phyloP scores from a whole-genome alignment of 2,797 vertebrate species.

The Capromys pilorides region DNA sequence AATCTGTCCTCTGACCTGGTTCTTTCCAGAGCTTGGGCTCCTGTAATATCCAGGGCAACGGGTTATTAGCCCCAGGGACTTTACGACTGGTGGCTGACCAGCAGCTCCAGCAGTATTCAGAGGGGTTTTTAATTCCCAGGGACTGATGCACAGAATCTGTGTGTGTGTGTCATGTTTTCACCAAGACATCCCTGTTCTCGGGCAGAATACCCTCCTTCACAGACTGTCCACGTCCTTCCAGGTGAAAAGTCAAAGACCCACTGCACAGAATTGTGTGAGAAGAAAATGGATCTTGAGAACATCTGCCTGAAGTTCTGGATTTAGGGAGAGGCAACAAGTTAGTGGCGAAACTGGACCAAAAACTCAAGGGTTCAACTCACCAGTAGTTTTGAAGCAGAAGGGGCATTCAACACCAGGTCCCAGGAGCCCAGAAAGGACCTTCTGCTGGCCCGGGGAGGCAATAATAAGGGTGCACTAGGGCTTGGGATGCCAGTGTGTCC shows the following conservation, averaged over 20 bases:
- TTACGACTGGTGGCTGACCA: constrained; percentile 71
- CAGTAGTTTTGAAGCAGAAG: neutral
- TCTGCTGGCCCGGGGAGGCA: neutral
- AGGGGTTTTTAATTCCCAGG: constrained; percentile 76
- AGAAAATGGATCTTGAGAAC: neutral
- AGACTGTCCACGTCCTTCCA: constrained; percentile 39
- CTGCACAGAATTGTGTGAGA: neutral
- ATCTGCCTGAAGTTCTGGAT: neutral
- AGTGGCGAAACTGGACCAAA: neutral
- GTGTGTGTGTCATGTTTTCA: neutral
- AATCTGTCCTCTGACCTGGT: constrained; percentile 75
- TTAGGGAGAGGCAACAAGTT: neutral
- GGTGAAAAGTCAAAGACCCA: constrained; percentile 40
- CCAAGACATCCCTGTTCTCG: neutral
- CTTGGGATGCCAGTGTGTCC: neutral
- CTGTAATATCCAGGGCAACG: constrained; percentile 69
- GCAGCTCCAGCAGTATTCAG: constrained; percentile 69
- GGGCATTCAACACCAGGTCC: neutral
- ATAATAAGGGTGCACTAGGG: neutral
- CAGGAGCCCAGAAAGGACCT: neutral
- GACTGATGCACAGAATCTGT: constrained; percentile 35
- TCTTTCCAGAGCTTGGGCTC: constrained; percentile 78
- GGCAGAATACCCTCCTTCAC: neutral
- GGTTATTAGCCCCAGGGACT: constrained; percentile 68
- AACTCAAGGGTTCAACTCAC: neutral